Conservation (phyloP, 1,140 invertebrate species). For the Pogonognathellus flavescens region DNA sequence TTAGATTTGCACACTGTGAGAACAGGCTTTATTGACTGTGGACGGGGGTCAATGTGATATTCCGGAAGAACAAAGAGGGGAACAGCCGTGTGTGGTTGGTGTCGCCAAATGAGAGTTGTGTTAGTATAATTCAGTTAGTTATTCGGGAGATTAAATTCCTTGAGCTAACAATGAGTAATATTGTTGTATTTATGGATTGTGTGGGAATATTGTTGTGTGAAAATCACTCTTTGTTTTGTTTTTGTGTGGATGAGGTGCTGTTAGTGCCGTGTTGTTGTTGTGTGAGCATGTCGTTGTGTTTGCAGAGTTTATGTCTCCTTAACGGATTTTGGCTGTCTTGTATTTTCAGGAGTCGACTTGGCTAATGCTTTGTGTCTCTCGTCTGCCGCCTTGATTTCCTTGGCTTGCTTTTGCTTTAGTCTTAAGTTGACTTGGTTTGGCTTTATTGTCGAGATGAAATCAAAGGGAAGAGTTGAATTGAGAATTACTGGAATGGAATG, state of each 20-base stretch:
- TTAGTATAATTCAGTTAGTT: too few relatives aligned
- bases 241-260: background rate
- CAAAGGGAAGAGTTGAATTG: constrained; percentile 14
- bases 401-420: background rate
- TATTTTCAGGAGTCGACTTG: background rate
- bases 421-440: background rate
- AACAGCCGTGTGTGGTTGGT: too few relatives aligned
- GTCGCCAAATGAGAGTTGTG: too few relatives aligned
- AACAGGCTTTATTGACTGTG: too few relatives aligned
- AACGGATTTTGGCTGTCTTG: constrained; percentile 24
- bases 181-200: too few relatives aligned
- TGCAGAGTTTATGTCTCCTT: constrained; percentile 10
- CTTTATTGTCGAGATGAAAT: constrained; percentile 20
- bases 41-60: too few relatives aligned
- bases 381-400: background rate
- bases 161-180: too few relatives aligned
- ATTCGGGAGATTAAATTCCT: too few relatives aligned
- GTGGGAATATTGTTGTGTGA: too few relatives aligned
- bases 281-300: background rate
- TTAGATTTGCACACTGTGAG: too few relatives aligned
- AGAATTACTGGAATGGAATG: constrained; percentile 2
- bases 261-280: constrained; percentile 7
- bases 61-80: too few relatives aligned
- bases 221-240: background rate
- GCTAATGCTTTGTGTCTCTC: background rate